These are phyloP conservation scores for Petroica traversi DNA, from an alignment of 2,113 vertebrate genomes.

Conservation along the genomic window DNA sequence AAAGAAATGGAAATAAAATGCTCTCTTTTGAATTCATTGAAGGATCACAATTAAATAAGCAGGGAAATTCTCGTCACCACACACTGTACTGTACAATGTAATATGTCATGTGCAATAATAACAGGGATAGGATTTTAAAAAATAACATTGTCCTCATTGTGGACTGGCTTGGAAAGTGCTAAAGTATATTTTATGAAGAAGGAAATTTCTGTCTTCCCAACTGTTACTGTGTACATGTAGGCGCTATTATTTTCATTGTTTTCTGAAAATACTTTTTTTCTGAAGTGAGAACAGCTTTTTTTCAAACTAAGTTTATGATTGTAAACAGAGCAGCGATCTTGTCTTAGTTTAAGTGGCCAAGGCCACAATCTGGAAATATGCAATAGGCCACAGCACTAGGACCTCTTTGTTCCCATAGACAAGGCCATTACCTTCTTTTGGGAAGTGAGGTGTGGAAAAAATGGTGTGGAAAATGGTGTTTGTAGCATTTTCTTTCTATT, in stretches of 20 bases:
- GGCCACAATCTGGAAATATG: not conserved
- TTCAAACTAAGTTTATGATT: not conserved
- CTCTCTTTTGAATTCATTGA: slow-evolving; percentile 52
- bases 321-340: not conserved
- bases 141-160: not conserved
- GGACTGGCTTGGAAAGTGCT: not conserved
- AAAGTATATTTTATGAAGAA: not conserved
- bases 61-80: slow-evolving; percentile 3
- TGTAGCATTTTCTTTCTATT: not conserved
- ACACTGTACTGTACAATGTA: slow-evolving; percentile 1
- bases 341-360: not conserved
- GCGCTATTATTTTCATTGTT: not conserved
- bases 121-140: not conserved
- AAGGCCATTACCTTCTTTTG: not conserved
- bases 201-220: not conserved
- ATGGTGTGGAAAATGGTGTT: too few relatives aligned
- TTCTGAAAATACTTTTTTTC: not conserved
- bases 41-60: slow-evolving; percentile 65
- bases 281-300: not conserved
- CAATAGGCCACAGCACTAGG: not conserved
- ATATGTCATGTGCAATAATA: slow-evolving; percentile 6
- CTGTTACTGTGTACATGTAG: not conserved
- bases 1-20: slow-evolving; percentile 53
- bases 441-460: not conserved
- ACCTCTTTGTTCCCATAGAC: not conserved